phyloP scores from a whole-genome alignment of 2,888 invertebrate genomes.

The Andrena chrysosceles region DNA sequence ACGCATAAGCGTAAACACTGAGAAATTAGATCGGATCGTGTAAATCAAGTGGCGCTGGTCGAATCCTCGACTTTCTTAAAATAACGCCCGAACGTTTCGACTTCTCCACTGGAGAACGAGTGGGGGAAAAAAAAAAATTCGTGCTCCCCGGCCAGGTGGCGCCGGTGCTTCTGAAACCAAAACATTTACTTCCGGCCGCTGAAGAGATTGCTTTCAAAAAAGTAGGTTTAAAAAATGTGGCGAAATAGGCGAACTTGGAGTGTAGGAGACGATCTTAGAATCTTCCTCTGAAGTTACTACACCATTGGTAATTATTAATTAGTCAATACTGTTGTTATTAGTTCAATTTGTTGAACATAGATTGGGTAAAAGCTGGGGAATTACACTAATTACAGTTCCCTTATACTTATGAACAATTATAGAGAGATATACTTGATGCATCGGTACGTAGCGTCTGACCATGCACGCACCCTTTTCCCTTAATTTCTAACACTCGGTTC shows the following conservation, averaged over 20 bases:
- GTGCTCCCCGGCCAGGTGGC: slow-evolving; percentile 51
- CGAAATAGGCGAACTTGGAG: not conserved
- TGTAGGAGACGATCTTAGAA: not conserved
- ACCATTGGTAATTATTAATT: too few species aligned
- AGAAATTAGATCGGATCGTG: slow-evolving; percentile 44
- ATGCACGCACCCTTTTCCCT: too few species aligned
- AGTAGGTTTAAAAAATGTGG: slow-evolving; percentile 15
- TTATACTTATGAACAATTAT: too few species aligned
- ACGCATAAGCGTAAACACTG: slow-evolving; percentile 40
- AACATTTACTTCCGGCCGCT: slow-evolving; percentile 63
- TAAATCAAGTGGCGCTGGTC: slow-evolving; percentile 47
- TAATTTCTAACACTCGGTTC: too few species aligned
- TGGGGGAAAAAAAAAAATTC: slow-evolving; percentile 22
- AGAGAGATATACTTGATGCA: too few species aligned
- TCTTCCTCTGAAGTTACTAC: not conserved
- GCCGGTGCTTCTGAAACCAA: slow-evolving; percentile 55
- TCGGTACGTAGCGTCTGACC: too few species aligned
- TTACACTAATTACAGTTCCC: too few species aligned
- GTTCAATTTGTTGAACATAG: too few species aligned
- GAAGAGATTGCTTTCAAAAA: slow-evolving; percentile 33
- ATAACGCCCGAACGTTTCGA: slow-evolving; percentile 52
- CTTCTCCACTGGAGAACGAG: slow-evolving; percentile 28
- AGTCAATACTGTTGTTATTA: too few species aligned
- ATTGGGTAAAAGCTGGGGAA: too few species aligned
- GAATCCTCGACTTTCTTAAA: slow-evolving; percentile 61